Base-by-base conservation (phyloP, 2,113 vertebrate species). In the Oreochromis spilurus region DNA sequence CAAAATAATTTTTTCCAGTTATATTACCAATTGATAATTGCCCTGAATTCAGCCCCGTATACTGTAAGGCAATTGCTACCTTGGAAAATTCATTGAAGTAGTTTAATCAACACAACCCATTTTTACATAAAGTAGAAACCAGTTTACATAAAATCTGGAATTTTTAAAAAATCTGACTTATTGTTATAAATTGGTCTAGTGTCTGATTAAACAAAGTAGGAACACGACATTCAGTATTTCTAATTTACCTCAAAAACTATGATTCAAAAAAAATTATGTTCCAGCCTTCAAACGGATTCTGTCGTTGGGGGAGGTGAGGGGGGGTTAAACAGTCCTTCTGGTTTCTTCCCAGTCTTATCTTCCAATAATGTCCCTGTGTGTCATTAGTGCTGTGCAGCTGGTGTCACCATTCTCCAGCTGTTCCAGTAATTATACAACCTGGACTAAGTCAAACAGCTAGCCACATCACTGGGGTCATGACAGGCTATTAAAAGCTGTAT, bases 391-490 rank as follows among this genome's bases (percentile, higher is more conserved):
- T 2, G 8, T 81, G 54, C 90, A 92, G 84, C 88, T 92, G 91
- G 50, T 87, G 75, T 17, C 31, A 40, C 9, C 36, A 55, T 55
- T 7, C 62, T 82, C 80, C 91, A 92, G 91, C 84, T 91, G 91
- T 86, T 90, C 21, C 24, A 34, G 36, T 93, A 94, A 95, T 94
- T 84, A 94, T 90, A 95, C 86, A 91, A 89, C 55, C 52, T 79
- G 89, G 40, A 67, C 70, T 43, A 65, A 36, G 86, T 87, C 26
- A 62, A 87, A 58, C 75, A 83, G 62, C 88, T 81, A 83, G 48
- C 65, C 36, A 70, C 65, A 14, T 70, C 65, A 70, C 65, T 24
- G 65, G 65, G 38, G 65, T 43, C 36, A 14, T 70, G 62, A 40
- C 62, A 70, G 65, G 7, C 21, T 1, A 82, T 55, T 83, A 54